A percentile compares a stretch with the other conserved stretches of the same genome.
Evolutionary conservation across 1,140 invertebrate species (phyloP).

Genomic region (Macrocentrus cingulum): DNA sequence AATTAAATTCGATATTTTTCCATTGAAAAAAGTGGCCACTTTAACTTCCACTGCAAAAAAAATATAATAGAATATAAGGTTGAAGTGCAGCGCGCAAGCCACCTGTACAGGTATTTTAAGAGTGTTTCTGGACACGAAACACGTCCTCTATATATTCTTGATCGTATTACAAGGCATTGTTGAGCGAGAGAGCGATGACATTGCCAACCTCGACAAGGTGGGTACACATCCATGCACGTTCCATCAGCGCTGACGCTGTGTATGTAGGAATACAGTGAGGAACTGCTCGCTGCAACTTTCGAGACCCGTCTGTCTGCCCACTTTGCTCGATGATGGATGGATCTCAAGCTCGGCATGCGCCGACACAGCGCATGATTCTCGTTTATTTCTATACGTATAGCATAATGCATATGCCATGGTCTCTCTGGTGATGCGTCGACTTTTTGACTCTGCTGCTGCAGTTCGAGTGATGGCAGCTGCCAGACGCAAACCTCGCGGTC

Average conservation of each 20-base stretch:
- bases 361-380: slow-evolving; percentile 3
- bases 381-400: neutral
- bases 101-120: neutral
- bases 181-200: neutral
- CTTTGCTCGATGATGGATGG: slow-evolving; percentile 44
- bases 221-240: slow-evolving; percentile 4
- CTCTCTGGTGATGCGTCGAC: neutral
- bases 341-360: slow-evolving; percentile 21
- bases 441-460: neutral
- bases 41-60: too few species aligned
- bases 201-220: neutral
- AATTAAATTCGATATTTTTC: too few species aligned
- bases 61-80: too few species aligned
- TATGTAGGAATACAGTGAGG: neutral
- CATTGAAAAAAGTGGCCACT: too few species aligned
- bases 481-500: neutral
- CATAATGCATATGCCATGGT: too few species aligned
- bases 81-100: too few species aligned
- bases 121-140: neutral
- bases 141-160: slow-evolving; percentile 16
- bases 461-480: slow-evolving; percentile 15
- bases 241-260: slow-evolving; percentile 1
- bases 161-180: slow-evolving; percentile 24
- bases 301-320: slow-evolving; percentile 37
- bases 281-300: slow-evolving; percentile 21